These are phyloP conservation scores for Nothoprocta pentlandii DNA, from an alignment of 2,113 vertebrate genomes.

Conservation along the genomic window DNA sequence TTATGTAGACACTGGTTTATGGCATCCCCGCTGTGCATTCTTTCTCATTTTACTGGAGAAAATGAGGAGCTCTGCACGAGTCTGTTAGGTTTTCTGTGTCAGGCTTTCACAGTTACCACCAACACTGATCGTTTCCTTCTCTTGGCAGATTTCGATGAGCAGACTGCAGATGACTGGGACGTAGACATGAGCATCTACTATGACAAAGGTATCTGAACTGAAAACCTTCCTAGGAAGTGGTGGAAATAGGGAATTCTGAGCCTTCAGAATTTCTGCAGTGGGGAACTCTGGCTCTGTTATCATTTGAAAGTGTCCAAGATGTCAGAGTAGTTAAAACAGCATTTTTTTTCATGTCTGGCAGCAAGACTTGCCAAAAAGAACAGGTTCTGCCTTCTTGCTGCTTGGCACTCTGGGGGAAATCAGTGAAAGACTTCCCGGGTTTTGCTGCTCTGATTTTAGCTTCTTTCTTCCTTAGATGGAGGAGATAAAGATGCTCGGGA, in stretches of 20 bases:
- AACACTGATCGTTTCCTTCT: neutral
- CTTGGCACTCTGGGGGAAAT: neutral
- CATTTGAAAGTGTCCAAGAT: neutral
- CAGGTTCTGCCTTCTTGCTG: slow-evolving; percentile 23
- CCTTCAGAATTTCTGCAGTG: neutral
- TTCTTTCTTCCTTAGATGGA: slow-evolving; percentile 78
- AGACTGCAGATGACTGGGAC: slow-evolving; percentile 97
- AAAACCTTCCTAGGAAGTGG: neutral
- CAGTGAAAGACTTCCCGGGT: neutral
- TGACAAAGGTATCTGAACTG: slow-evolving; percentile 85
- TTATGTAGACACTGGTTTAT: fast-evolving
- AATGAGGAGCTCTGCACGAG: neutral
- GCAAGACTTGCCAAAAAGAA: slow-evolving; percentile 7
- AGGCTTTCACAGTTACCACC: neutral
- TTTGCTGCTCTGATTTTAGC: neutral
- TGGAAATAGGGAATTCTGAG: neutral
- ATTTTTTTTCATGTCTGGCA: slow-evolving; percentile 8
- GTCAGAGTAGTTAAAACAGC: neutral
- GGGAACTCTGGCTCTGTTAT: neutral
- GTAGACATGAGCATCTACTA: slow-evolving; percentile 99
- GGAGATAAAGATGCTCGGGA: slow-evolving; percentile 95
- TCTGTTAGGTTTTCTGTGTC: neutral
- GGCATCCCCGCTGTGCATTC: fast-evolving
- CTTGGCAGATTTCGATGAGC: slow-evolving; percentile 94
- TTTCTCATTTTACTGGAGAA: neutral